A percentile compares a stretch with the other conserved stretches of the same genome.
Evolutionary conservation across 2,888 invertebrate genomes (phyloP).

Genomic region (Euplexia lucipara): DNA sequence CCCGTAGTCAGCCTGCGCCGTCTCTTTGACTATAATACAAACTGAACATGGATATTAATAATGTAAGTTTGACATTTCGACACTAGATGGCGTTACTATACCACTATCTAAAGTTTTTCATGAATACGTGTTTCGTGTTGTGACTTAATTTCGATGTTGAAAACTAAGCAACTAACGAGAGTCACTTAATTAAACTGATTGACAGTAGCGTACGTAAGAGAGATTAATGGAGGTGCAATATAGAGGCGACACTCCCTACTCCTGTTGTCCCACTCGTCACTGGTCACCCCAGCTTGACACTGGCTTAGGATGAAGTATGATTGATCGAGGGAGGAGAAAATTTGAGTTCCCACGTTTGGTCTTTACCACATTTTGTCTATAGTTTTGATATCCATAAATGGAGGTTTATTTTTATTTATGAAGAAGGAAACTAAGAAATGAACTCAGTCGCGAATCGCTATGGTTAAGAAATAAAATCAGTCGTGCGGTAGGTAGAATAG

Average conservation of each 20-base stretch:
- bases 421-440: not conserved
- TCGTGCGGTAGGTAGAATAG: too few species aligned
- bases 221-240: constrained; percentile 47
- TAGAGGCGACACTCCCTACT: constrained; percentile 27
- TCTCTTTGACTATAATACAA: not conserved
- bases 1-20: not conserved
- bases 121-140: not conserved
- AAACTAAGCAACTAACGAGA: not conserved
- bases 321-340: constrained; percentile 46
- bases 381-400: constrained; percentile 5
- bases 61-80: not conserved
- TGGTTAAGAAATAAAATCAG: too few species aligned
- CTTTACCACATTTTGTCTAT: not conserved
- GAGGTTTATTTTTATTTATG: too few species aligned
- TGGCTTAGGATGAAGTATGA: constrained; percentile 53
- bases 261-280: constrained; percentile 3
- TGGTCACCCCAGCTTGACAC: constrained; percentile 15
- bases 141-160: not conserved
- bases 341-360: constrained; percentile 15
- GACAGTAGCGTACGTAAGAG: constrained; percentile 6
- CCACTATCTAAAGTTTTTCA: not conserved
- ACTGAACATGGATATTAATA: not conserved
- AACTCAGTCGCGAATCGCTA: too few species aligned
- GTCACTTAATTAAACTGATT: constrained; percentile 37
- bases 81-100: constrained; percentile 28